Base-by-base conservation (phyloP, 2,888 invertebrate species). In the Carterocephalus palaemon region DNA sequence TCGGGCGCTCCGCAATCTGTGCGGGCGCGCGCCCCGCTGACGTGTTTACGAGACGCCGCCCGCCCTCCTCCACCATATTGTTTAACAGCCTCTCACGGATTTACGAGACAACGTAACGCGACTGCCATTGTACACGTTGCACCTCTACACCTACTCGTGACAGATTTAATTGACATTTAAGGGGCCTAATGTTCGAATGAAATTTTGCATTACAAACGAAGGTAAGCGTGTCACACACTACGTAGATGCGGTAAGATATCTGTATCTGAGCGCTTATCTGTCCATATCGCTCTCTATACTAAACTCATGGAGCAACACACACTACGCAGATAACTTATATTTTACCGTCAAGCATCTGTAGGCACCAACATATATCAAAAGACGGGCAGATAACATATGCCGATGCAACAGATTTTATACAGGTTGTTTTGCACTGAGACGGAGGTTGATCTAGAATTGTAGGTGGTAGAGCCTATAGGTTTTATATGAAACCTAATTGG, bases 51-150 rank as follows among this genome's bases (percentile, higher is more conserved):
- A 73, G 66, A 65, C 62, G 60, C 75, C 74, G 70, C 75, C 78
- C 77, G 78, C 81, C 81, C 72, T 76, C 78, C 57, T 64, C 62
- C 71, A 70, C 70, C 75, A 75, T 78, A 82, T 83, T 84, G 82
- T 84, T 75, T 75, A 80, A 78, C 78, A 72, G 73, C 65, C 71
- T 45, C 31, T 29, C 37, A 37, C 50, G 46, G 52, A 54, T 56
- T 59, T 55, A 58, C 52, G 52, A 51, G 47, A 45, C 36, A 45
- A 37, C 36, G 43, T 45, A 45, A 45, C 43, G 43, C 37, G 42
- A 34, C 28, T 13, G 42, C 42, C 28, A 42, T 42, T 42, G 28
- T 42, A 28, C 28, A 28, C 34, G 34, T 34, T 34, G 20, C 42
- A 36, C 34, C 42, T 42, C 16, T 6, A 50, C 52, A 53, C 52